Percentiles rank a stretch among this genome's conserved stretches.
Conservation (phyloP, 2,888 invertebrate genomes). For the Stenotaenia linearis region DNA sequence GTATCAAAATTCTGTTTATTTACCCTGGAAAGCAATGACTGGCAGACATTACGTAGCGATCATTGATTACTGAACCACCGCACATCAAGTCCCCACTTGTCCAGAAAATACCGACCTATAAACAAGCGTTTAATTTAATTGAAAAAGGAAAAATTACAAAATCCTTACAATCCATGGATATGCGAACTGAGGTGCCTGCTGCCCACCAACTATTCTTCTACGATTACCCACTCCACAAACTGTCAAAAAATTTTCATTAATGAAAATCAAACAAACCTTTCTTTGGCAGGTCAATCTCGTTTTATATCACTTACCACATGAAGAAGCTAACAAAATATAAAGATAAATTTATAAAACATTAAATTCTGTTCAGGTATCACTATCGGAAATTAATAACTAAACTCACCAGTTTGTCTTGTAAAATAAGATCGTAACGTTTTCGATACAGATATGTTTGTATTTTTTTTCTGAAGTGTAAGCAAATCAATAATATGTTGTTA, state of each 20-base stretch:
- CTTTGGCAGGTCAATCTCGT: too few species aligned
- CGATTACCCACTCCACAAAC: not conserved
- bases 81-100: not conserved
- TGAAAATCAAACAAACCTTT: not conserved
- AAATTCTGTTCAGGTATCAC: too few species aligned
- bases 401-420: not conserved
- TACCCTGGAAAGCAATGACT: not conserved
- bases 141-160: not conserved
- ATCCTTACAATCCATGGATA: slow-evolving; percentile 11
- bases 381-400: too few species aligned
- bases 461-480: not conserved
- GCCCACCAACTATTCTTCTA: not conserved
- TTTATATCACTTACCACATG: not conserved
- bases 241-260: not conserved
- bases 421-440: not conserved
- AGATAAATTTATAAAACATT: not conserved
- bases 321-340: not conserved
- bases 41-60: not conserved
- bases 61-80: not conserved
- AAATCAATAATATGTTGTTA: not conserved
- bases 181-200: not conserved
- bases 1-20: not conserved
- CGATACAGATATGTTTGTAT: not conserved
- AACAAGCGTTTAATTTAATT: not conserved
- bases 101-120: not conserved